Base-by-base conservation (phyloP, 2,888 invertebrate genomes). In the Athalia circularis region DNA sequence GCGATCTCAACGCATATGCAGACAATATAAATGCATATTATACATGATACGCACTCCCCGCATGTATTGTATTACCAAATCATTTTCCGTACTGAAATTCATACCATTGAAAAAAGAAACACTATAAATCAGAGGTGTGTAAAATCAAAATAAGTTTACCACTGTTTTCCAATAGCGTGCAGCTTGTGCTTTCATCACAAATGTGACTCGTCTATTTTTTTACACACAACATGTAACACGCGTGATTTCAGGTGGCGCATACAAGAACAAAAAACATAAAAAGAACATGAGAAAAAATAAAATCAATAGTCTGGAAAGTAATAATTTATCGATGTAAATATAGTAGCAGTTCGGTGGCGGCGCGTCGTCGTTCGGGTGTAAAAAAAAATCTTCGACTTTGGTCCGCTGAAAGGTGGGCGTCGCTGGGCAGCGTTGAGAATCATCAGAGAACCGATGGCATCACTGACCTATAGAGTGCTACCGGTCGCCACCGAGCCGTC, bases 401-500 rank as follows among this genome's bases (percentile, higher is more conserved):
- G 64, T 54, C 64, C 74, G 74, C 64, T 54, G 62, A 52, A 52
- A 13, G 74, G 67, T 67, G 77, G 77, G 65, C 57, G 77, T 64
- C 8, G 52, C 52, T 5, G 47, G 48, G 65, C 13, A 54, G 15
- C 50, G 62, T 78, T 52, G 62, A 77, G 59, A 43, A 59, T 59
- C 70, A 61, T 29, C 29, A 2, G 29, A 45, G 15, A 62, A 52
- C 45, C 77, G 74, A 64, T 78, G 50, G 62, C 78, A 72, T 78
- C 72, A 64, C 78, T 78, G 78, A 78, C 78, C 74, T 78, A 78
- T 65, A 65, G 70, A 74, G 11, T 72, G 61, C 78, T 54, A 65
- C 74, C 62, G 75, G 62, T 75, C 6, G 75, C 3, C 52, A 50
- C 29, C n/a, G 62, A 72, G 47, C 9, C 7, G 43, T 50, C 61